Evolutionary conservation across 2,113 vertebrate species (phyloP), one percentile per base, ranked within the genome.

Genomic region (Zootoca vivipara): DNA sequence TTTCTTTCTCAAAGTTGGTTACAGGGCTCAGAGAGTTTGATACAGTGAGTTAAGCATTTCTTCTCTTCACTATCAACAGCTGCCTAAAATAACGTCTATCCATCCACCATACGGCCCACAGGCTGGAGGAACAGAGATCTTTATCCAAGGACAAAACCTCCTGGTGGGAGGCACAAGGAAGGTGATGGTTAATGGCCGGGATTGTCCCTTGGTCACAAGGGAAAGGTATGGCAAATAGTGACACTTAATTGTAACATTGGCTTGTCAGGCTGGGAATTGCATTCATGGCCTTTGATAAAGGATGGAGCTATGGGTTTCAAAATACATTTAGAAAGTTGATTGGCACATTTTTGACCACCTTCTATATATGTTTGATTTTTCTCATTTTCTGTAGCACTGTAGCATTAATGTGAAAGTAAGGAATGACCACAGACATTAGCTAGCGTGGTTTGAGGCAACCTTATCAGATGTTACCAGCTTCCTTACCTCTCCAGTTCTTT

Each of bases 21-120:
- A 65, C 65, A 7, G 22, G 56, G 22, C 56, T 62, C 58, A 35
- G 58, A 64, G n/a, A 24, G 22, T 24, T 35, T 20, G 35, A 35
- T 33, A 38, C n/a, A 40, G 15, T 52, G 58, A 52, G 18, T 77
- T 83, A 52, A 78, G 42, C 5, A 1, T 58, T 78, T 83, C 5
- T 67, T 78, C 33, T 77, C 33, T 70, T 89, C 33, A 22, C 3
- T 35, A 22, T 92, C 5, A 92, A 7, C 93, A 99, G 99, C 96
- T 97, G 62, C 98, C 99, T 9, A 93, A 85, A 78, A 89, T 99
- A 93, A 97, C 94, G 24, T 88, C 95, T 33, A 95, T 99, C 73
- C 95, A 96, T 22, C 99, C 99, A 1, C 94, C 94, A 1, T 99
- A 98, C 7, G 99, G 99, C 1, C 99, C 99, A 4, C 96, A 13